Percentiles rank a stretch among this genome's conserved stretches.
Conservation (phyloP, 2,113 vertebrate genomes). For the Cromileptes altivelis region DNA sequence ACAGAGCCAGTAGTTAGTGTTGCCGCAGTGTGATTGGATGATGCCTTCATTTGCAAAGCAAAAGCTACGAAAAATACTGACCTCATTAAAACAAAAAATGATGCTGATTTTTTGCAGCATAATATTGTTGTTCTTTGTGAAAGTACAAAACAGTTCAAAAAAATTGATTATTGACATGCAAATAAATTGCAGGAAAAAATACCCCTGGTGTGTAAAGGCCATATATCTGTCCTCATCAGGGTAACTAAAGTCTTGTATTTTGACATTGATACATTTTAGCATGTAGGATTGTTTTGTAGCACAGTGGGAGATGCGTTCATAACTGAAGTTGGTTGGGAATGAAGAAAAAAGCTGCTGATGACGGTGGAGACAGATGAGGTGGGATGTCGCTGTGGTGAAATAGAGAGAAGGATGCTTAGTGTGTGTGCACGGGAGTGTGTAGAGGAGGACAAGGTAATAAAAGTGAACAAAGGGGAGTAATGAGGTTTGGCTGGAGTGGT, state of each 20-base stretch:
- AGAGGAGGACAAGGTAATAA: slow-evolving; percentile 58
- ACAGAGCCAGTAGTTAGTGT: too few relatives aligned
- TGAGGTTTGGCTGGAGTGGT: slow-evolving; percentile 60
- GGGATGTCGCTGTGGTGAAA: slow-evolving; percentile 3
- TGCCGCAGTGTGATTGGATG: too few relatives aligned
- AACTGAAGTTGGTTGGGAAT: neutral
- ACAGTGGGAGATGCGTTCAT: neutral
- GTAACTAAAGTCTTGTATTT: neutral
- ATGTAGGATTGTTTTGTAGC: neutral
- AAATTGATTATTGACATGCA: too few relatives aligned
- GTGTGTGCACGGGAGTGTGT: slow-evolving; percentile 35
- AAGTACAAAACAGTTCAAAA: too few relatives aligned
- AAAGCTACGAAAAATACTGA: too few relatives aligned
- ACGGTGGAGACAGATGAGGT: slow-evolving; percentile 21
- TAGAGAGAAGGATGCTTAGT: neutral
- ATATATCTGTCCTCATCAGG: neutral
- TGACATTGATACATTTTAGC: neutral
- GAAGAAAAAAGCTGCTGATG: slow-evolving; percentile 10
- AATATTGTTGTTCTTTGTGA: too few relatives aligned
- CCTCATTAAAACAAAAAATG: too few relatives aligned
- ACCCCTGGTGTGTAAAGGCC: too few relatives aligned
- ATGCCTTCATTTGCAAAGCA: too few relatives aligned
- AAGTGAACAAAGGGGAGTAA: slow-evolving; percentile 68
- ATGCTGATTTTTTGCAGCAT: too few relatives aligned
- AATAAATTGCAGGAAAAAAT: too few relatives aligned